phyloP scores from a whole-genome alignment of 2,888 invertebrate species.

The Dimorphilus gyrociliatus region DNA sequence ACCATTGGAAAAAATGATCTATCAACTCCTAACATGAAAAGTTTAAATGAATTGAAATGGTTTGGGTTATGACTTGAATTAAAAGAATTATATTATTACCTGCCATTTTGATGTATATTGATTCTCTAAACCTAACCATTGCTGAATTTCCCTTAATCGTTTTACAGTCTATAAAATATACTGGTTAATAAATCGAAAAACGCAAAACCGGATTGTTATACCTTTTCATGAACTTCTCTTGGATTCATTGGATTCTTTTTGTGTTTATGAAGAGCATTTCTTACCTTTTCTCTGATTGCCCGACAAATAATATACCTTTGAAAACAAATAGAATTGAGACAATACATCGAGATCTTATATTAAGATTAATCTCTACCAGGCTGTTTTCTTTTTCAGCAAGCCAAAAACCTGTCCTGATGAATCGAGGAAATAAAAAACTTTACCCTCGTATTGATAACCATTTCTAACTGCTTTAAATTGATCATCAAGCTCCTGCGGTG shows the following conservation, averaged over 20 bases:
- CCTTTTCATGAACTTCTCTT: too few species aligned
- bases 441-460: conserved; percentile 35
- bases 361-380: conserved; percentile 38
- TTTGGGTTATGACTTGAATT: background rate
- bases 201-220: too few species aligned
- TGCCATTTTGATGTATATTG: conserved; percentile 19
- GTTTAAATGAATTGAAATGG: background rate
- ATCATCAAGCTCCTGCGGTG: background rate
- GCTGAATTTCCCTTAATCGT: conserved; percentile 32
- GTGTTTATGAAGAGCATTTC: conserved; percentile 10
- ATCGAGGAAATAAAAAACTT: conserved; percentile 38
- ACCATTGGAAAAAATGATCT: too few species aligned
- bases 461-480: conserved; percentile 14
- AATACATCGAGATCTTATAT: too few species aligned
- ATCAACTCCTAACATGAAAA: too few species aligned
- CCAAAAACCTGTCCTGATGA: conserved; percentile 31
- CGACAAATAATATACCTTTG: conserved; percentile 33
- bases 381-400: conserved; percentile 40
- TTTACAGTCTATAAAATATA: conserved; percentile 17
- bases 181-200: too few species aligned
- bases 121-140: conserved; percentile 30
- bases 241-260: too few species aligned
- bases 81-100: too few species aligned
- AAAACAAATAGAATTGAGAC: too few species aligned
- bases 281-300: conserved; percentile 29